Conservation (phyloP, 2,888 invertebrate genomes). For the Phlogophora meticulosa region DNA sequence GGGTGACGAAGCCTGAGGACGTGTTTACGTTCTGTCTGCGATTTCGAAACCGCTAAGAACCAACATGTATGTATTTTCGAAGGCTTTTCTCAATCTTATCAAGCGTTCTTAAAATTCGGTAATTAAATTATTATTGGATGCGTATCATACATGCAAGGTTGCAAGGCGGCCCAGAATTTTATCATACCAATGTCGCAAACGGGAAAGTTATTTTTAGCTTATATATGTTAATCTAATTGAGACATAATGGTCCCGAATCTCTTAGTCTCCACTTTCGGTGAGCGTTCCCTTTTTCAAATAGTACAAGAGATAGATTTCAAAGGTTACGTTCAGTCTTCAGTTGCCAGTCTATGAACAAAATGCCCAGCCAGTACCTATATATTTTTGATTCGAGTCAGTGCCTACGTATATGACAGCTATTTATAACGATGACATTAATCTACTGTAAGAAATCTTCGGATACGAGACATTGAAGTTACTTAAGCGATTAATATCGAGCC, state of each 20-base stretch:
- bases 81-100: conserved; percentile 55
- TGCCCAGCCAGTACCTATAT: background rate
- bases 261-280: background rate
- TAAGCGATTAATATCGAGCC: conserved; percentile 42
- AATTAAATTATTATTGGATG: conserved; percentile 30
- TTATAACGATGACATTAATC: conserved; percentile 45
- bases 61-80: conserved; percentile 60
- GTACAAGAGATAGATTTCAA: background rate
- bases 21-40: conserved; percentile 68
- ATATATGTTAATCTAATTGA: background rate
- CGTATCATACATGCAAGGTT: conserved; percentile 12
- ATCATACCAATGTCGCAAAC: conserved; percentile 4
- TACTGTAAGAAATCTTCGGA: conserved; percentile 28
- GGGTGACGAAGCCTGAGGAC: conserved; percentile 66
- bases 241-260: background rate
- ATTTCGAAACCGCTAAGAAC: conserved; percentile 73
- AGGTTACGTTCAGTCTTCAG: too few relatives aligned
- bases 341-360: background rate
- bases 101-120: conserved; percentile 22
- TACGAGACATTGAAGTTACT: conserved; percentile 39
- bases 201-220: background rate
- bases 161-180: conserved; percentile 2
- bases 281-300: background rate
- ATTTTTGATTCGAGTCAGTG: background rate
- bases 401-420: conserved; percentile 6